These are phyloP conservation scores for Stegana nigrithorax DNA, from an alignment of 2,888 invertebrate species.

Conservation along the genomic window DNA sequence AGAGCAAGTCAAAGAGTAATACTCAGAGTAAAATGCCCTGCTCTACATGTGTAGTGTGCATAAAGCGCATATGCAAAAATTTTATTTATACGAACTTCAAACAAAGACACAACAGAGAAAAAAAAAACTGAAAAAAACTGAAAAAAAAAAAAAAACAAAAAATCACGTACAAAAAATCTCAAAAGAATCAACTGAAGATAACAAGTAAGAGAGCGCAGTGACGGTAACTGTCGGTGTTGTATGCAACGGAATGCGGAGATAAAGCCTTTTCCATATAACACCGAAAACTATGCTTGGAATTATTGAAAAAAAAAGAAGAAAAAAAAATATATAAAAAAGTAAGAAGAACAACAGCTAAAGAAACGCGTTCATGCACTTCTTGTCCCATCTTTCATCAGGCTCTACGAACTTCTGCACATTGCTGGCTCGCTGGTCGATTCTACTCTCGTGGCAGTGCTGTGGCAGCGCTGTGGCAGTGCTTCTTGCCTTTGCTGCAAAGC, in stretches of 20 bases:
- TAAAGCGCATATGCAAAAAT: slow-evolving; percentile 34
- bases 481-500: slow-evolving; percentile 21
- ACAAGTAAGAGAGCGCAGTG: no score
- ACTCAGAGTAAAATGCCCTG: slow-evolving; percentile 2
- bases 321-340: no score
- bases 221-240: no score
- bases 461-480: not conserved
- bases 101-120: not conserved
- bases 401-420: not conserved
- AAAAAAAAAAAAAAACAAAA: not conserved
- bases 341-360: no score
- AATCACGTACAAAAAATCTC: not conserved
- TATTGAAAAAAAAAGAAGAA: slow-evolving; percentile 30
- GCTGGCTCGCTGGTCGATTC: not conserved
- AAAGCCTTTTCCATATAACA: slow-evolving; percentile 23
- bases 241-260: no score
- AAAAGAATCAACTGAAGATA: no score
- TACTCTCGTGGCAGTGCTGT: not conserved
- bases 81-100: no score
- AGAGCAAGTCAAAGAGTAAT: no score
- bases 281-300: slow-evolving; percentile 31
- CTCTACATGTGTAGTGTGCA: slow-evolving; percentile 26
- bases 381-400: not conserved
- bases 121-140: not conserved
- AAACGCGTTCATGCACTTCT: no score